A percentile compares a stretch with the other conserved stretches of the same genome.
Evolutionary conservation across 1,140 invertebrate species (phyloP).

Genomic region (Sesamia nonagrioides): DNA sequence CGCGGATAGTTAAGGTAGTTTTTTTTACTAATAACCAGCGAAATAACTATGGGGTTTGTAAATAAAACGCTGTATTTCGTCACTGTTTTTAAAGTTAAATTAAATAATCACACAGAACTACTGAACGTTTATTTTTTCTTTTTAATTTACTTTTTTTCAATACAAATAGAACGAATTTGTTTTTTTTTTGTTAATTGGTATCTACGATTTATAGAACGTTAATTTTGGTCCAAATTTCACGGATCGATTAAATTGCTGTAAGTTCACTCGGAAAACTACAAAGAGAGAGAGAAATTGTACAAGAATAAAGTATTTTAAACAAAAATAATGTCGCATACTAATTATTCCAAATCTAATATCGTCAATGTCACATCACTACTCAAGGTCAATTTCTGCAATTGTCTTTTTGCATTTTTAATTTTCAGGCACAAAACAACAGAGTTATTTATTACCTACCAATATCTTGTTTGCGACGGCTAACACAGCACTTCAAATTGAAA

Average conservation of each 20-base stretch:
- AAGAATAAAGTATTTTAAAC: not conserved
- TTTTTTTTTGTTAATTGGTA: no score
- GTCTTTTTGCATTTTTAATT: not conserved
- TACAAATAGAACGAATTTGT: no score
- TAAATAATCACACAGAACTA: not conserved
- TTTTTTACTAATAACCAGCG: not conserved
- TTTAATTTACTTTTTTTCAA: not conserved
- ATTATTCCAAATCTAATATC: not conserved
- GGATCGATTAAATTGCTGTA: no score
- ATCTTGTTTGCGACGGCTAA: not conserved
- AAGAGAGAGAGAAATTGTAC: not conserved
- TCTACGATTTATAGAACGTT: no score
- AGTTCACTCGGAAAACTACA: no score
- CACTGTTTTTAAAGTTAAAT: not conserved
- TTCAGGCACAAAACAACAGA: not conserved
- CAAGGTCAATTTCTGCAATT: not conserved
- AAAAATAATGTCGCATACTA: not conserved
- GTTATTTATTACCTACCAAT: slow-evolving; percentile 5
- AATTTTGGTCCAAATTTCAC: no score
- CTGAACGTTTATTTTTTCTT: not conserved
- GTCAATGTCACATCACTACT: slow-evolving; percentile 19
- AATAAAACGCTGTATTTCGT: not conserved
- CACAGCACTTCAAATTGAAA: not conserved
- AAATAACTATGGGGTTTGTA: slow-evolving; percentile 1
- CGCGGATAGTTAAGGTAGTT: not conserved